A percentile compares a stretch with the other conserved stretches of the same genome.
Evolutionary conservation across 92 coral and sea anemone species (phyloP).

Genomic region (Epizoanthus scotinus): DNA sequence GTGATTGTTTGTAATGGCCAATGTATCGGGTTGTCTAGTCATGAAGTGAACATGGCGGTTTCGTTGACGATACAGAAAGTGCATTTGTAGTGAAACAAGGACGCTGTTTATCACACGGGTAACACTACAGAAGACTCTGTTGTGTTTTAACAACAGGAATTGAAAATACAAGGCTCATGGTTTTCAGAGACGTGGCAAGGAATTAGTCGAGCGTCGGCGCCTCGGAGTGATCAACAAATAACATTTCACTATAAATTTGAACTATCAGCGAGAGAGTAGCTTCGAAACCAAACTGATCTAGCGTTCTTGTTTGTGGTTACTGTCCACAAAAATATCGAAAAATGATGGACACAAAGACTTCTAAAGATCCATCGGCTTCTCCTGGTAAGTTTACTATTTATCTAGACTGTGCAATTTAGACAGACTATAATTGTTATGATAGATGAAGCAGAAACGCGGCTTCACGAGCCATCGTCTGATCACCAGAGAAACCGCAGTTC

Average conservation of each 20-base stretch:
- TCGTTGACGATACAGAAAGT: conserved; percentile 3
- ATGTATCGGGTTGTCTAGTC: neutral
- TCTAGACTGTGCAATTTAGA: conserved; percentile 29
- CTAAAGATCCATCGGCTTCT: conserved; percentile 15
- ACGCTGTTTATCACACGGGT: neutral
- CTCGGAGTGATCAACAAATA: neutral
- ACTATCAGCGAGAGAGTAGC: neutral
- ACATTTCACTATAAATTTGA: no score
- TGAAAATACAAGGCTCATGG: neutral
- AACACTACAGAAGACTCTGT: neutral
- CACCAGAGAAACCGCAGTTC: conserved; percentile 26
- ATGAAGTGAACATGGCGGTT: conserved; percentile 6
- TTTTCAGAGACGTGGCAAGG: neutral
- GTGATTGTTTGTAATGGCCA: conserved; percentile 12
- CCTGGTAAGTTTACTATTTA: conserved; percentile 21
- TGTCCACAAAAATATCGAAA: neutral
- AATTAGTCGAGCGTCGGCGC: neutral
- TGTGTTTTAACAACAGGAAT: neutral
- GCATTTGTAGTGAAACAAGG: neutral
- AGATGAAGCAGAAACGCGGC: conserved; percentile 22
- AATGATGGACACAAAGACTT: conserved; percentile 42
- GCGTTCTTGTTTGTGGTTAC: no score
- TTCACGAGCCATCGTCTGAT: neutral
- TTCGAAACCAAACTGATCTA: conserved; percentile 2
- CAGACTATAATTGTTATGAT: conserved; percentile 8